Evolutionary conservation across 2,888 invertebrate genomes (phyloP), one percentile per base, ranked within the genome.

Genomic region (Leptothorax acervorum): DNA sequence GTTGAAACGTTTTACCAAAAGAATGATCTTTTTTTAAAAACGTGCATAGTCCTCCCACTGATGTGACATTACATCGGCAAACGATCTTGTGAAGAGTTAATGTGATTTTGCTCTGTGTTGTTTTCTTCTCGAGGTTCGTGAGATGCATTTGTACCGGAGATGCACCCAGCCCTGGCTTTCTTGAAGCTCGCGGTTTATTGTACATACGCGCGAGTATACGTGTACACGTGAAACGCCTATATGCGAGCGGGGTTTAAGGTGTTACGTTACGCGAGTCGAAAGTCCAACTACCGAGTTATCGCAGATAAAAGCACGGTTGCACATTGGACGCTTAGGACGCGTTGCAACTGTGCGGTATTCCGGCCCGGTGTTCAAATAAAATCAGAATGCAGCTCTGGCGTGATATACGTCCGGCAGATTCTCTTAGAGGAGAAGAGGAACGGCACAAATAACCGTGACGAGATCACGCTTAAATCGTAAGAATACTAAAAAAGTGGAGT

Each of bases 211-310:
- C 45, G 35, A 31, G n/a, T 79, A 48, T 68, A 45, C 15, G 42
- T 55, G 28, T 42, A 76, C 53, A 76, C 55, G 51, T 45, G 48
- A n/a, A n/a, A 79, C 51, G 62, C 53, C 23, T 23, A n/a, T 83
- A 53, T 65, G 66, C 62, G 74, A 66, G 55, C 84, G 35, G 15
- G 18, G 74, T 85, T 85, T 85, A 73, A 86, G 91, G 92, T 92
- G 91, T 93, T 92, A 91, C 89, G 91, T 93, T 93, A 93, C 93
- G 78, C 86, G 81, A 66, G 81, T 63, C 55, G 78, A 39, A 81
- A 83, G 81, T 84, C 82, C 55, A 65, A 55, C 53, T 66, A 23
- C 53, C 45, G 57, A 65, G 76, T 57, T 57, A 90, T 87, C 84
- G 85, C 85, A 82, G 85, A 86, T 88, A 90, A 89, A 85, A 83